A percentile compares a stretch with the other conserved stretches of the same genome.
These are phyloP conservation scores for Carterocephalus palaemon DNA, from an alignment of 2,888 invertebrate genomes.

Conservation along the genomic window DNA sequence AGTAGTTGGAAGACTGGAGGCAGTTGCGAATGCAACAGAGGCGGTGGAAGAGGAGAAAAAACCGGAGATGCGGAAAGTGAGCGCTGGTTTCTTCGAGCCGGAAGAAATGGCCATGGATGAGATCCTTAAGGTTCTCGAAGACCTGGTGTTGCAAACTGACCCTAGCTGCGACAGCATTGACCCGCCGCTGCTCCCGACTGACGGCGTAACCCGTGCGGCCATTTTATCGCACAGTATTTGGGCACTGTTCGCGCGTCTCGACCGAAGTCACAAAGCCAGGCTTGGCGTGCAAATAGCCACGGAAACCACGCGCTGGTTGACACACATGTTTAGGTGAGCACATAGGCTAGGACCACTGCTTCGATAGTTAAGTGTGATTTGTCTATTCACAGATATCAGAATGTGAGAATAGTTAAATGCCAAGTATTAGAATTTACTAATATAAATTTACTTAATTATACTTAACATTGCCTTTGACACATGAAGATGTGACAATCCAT, in stretches of 20 bases:
- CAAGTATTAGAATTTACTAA: too few species aligned
- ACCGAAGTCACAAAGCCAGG: slow-evolving; percentile 86
- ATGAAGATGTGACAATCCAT: too few species aligned
- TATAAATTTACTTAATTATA: too few species aligned
- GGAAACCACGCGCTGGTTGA: slow-evolving; percentile 92
- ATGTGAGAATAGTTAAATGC: too few species aligned
- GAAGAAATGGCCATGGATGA: slow-evolving; percentile 80
- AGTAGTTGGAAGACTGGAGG: slow-evolving; percentile 84
- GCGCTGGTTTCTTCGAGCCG: slow-evolving; percentile 74
- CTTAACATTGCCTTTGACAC: too few species aligned
- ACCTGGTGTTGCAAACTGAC: slow-evolving; percentile 80
- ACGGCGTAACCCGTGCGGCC: slow-evolving; percentile 79
- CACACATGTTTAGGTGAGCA: slow-evolving; percentile 90
- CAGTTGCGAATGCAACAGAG: slow-evolving; percentile 76
- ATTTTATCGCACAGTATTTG: slow-evolving; percentile 92
- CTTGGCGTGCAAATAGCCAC: slow-evolving; percentile 89
- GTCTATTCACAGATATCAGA: too few species aligned
- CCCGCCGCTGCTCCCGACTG: slow-evolving; percentile 81
- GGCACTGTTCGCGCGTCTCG: slow-evolving; percentile 91
- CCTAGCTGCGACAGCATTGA: slow-evolving; percentile 81
- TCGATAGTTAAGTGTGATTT: too few species aligned
- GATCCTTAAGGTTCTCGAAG: slow-evolving; percentile 79
- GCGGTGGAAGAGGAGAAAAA: slow-evolving; percentile 60
- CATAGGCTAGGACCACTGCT: too few species aligned
- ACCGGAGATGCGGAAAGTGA: slow-evolving; percentile 68